Evolutionary conservation across 2,888 invertebrate genomes (phyloP).

Genomic region (Venustoraphidia nigricollis): DNA sequence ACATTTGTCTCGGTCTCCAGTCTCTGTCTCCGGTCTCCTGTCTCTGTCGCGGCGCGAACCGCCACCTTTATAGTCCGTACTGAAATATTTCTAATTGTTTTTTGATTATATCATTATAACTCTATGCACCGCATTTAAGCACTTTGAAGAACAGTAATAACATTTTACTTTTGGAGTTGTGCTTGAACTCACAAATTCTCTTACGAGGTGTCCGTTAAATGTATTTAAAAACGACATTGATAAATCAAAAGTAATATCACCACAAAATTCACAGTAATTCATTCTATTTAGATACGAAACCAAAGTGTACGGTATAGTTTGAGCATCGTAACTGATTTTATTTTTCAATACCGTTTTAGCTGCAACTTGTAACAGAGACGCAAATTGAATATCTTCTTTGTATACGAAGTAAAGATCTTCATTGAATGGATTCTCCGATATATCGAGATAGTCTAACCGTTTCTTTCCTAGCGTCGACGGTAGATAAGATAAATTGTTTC

Average conservation of each 20-base stretch:
- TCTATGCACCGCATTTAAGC: too few species aligned
- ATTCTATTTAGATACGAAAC: constrained; percentile 43
- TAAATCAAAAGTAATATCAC: constrained; percentile 24
- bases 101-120: too few species aligned
- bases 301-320: constrained; percentile 40
- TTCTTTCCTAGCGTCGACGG: constrained; percentile 45
- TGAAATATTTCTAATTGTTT: too few species aligned
- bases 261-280: constrained; percentile 45
- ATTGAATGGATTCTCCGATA: constrained; percentile 38
- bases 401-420: too few species aligned
- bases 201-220: constrained; percentile 5
- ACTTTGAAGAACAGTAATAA: too few species aligned
- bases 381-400: too few species aligned
- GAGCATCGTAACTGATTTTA: constrained; percentile 36
- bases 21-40: too few species aligned
- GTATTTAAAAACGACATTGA: not conserved
- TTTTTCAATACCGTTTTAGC: constrained; percentile 35
- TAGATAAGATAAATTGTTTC: constrained; percentile 35
- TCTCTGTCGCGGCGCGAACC: too few species aligned
- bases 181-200: constrained; percentile 15
- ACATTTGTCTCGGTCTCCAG: too few species aligned
- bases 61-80: too few species aligned
- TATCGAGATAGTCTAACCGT: constrained; percentile 35
- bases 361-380: constrained; percentile 35
- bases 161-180: too few species aligned